A percentile compares a stretch with the other conserved stretches of the same genome.
Conservation (phyloP, 2,888 invertebrate genomes). For the Aleiodes testaceus region DNA sequence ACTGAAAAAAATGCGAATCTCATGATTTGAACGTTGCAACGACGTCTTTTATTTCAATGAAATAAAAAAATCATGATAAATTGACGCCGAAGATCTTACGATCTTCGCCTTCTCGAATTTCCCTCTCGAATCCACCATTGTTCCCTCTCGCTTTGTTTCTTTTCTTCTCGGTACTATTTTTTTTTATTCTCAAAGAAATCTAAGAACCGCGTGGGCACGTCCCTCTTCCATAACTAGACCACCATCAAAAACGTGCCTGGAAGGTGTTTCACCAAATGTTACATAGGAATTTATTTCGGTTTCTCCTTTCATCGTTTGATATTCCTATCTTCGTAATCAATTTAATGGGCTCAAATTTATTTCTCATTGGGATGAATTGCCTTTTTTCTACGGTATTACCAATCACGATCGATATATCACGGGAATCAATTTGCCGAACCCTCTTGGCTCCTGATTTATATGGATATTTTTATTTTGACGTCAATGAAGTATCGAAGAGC, state of each 20-base stretch:
- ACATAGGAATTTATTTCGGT: background rate
- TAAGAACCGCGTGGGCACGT: constrained; percentile 28
- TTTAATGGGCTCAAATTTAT: constrained; percentile 14
- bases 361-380: background rate
- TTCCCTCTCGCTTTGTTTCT: background rate
- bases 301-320: constrained; percentile 25
- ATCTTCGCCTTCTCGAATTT: constrained; percentile 32
- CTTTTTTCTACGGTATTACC: constrained; percentile 24
- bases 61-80: constrained; percentile 26
- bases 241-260: constrained; percentile 13
- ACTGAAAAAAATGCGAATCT: background rate
- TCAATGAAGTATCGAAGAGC: constrained; percentile 36
- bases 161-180: background rate
- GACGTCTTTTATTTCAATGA: background rate
- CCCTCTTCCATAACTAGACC: constrained; percentile 26
- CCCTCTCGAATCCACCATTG: constrained; percentile 11
- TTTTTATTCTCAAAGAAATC: constrained; percentile 8
- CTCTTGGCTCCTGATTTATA: constrained; percentile 36
- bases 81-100: constrained; percentile 26
- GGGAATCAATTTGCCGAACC: constrained; percentile 40
- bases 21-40: background rate
- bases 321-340: constrained; percentile 30
- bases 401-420: constrained; percentile 39
- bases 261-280: constrained; percentile 13
- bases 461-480: background rate